Conservation (phyloP, 2,797 vertebrate genomes). For the Enteromius fasciolatus region DNA sequence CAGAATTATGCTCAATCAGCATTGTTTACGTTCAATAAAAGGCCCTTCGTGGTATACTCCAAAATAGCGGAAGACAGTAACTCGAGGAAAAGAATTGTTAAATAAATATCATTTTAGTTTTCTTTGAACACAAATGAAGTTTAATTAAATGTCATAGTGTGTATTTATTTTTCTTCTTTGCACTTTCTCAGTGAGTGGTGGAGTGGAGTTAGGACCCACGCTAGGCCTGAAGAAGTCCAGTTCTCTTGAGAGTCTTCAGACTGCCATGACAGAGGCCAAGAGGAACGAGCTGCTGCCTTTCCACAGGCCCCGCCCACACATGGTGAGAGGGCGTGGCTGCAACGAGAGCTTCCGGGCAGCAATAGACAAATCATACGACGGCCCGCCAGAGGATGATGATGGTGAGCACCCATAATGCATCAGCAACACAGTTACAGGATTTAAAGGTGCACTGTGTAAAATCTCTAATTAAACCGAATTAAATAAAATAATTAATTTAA, state of each 20-base stretch:
- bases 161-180: not conserved
- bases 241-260: slow-evolving; percentile 95
- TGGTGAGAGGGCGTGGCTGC: slow-evolving; percentile 93
- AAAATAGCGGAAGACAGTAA: no score
- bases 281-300: slow-evolving; percentile 91
- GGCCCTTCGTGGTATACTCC: no score
- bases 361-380: slow-evolving; percentile 96
- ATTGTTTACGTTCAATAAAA: no score
- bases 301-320: slow-evolving; percentile 90
- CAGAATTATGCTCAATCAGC: not conserved
- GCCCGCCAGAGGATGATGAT: slow-evolving; percentile 86
- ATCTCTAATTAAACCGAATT: not conserved
- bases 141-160: not conserved
- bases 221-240: slow-evolving; percentile 96
- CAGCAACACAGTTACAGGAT: not conserved
- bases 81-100: no score
- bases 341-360: slow-evolving; percentile 96
- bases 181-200: slow-evolving; percentile 40
- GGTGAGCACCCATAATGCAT: slow-evolving; percentile 71
- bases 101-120: no score
- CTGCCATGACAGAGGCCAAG: slow-evolving; percentile 89
- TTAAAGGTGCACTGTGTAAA: not conserved
- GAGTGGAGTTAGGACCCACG: slow-evolving; percentile 87
- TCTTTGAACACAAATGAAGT: no score
- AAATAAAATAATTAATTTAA: not conserved